These are phyloP conservation scores for Enhydra lutris DNA, from an alignment of 2,113 vertebrate species.

Conservation along the genomic window DNA sequence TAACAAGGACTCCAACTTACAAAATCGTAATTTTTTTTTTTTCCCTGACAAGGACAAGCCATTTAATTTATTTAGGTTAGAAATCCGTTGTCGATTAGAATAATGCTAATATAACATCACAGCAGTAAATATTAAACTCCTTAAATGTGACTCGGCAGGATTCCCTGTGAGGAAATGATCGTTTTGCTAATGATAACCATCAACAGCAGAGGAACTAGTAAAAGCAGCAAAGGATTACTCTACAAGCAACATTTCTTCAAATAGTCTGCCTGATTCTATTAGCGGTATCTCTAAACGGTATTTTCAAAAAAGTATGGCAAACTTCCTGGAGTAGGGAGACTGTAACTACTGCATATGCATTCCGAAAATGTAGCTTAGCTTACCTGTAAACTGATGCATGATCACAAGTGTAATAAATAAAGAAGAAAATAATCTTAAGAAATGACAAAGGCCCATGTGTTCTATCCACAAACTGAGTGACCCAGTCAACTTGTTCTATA, in stretches of 20 bases:
- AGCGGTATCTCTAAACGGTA: not conserved
- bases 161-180: not conserved
- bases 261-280: not conserved
- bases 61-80: slow-evolving; percentile 1
- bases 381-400: not conserved
- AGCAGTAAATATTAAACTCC: not conserved
- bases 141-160: not conserved
- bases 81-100: not conserved
- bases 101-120: not conserved
- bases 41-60: not conserved
- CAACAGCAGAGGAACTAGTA: not conserved
- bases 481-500: not conserved
- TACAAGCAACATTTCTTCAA: not conserved
- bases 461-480: not conserved
- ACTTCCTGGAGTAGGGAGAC: not conserved
- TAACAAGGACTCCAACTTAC: slow-evolving; percentile 5
- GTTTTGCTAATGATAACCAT: not conserved
- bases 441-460: not conserved
- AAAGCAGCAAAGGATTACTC: not conserved
- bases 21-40: not conserved
- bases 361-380: not conserved
- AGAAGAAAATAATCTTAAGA: not conserved
- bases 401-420: not conserved
- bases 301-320: not conserved
- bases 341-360: not conserved